These are phyloP conservation scores for Apoda limacodes DNA, from an alignment of 2,888 invertebrate genomes.

Conservation along the genomic window DNA sequence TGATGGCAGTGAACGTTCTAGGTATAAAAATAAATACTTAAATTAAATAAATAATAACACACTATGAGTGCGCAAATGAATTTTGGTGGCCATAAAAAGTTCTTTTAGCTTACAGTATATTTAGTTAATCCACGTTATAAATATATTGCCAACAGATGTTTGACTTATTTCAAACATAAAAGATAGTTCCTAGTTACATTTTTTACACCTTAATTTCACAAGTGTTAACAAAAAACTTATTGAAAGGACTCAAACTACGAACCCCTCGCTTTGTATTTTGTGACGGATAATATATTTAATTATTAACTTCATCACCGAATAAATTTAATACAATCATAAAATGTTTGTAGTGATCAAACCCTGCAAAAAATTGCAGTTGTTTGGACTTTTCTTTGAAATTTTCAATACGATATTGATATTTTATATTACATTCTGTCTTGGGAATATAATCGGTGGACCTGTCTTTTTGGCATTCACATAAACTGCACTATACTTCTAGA, in stretches of 20 bases:
- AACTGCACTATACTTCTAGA: not conserved
- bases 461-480: not conserved
- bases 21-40: too few relatives aligned
- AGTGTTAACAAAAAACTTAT: conserved; percentile 8
- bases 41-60: too few relatives aligned
- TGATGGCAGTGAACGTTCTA: too few relatives aligned
- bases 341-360: conserved; percentile 7
- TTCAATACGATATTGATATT: conserved; percentile 1
- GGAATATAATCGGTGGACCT: not conserved
- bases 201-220: conserved; percentile 2
- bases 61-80: too few relatives aligned
- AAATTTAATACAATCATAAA: conserved; percentile 8
- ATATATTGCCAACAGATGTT: conserved; percentile 1
- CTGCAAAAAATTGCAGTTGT: conserved; percentile 1
- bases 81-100: too few relatives aligned
- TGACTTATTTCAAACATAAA: conserved; percentile 1
- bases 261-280: not conserved
- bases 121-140: conserved; percentile 6
- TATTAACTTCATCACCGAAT: conserved; percentile 6
- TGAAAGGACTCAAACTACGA: conserved; percentile 3
- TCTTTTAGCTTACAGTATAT: too few relatives aligned
- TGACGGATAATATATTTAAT: conserved; percentile 7
- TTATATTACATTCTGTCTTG: not conserved
- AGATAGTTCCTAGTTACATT: conserved; percentile 3
- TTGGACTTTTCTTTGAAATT: not conserved